These are phyloP conservation scores for Oithona nana DNA, from an alignment of 2,888 invertebrate genomes.

Conservation along the genomic window DNA sequence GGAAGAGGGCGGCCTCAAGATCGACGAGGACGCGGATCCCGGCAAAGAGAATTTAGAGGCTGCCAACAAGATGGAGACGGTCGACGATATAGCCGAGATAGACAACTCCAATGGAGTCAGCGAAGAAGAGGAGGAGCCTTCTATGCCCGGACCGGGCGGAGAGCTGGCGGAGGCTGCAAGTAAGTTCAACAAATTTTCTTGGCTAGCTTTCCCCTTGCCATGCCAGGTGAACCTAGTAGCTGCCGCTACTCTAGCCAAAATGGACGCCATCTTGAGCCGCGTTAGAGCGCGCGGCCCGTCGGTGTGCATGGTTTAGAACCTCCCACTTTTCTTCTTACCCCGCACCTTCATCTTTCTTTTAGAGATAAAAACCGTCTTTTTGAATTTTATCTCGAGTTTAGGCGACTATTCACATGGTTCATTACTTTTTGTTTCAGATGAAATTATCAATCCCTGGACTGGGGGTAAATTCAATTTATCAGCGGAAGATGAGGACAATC, in stretches of 20 bases:
- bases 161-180: background rate
- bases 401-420: background rate
- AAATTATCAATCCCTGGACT: constrained; percentile 16
- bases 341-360: too few relatives aligned
- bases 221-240: too few relatives aligned
- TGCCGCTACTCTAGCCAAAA: too few relatives aligned
- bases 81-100: constrained; percentile 14
- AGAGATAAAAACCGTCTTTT: too few relatives aligned
- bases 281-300: too few relatives aligned
- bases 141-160: constrained; percentile 13
- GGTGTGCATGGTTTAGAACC: too few relatives aligned
- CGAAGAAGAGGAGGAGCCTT: constrained; percentile 16
- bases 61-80: background rate
- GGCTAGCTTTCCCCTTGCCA: too few relatives aligned
- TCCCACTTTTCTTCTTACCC: too few relatives aligned
- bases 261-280: too few relatives aligned
- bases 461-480: constrained; percentile 7
- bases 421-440: background rate
- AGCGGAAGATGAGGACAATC: constrained; percentile 10
- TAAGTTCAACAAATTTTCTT: background rate
- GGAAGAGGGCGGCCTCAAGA: constrained; percentile 14
- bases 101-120: constrained; percentile 13
- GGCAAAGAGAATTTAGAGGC: constrained; percentile 6
- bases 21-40: constrained; percentile 15
- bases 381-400: too few relatives aligned